phyloP scores from a whole-genome alignment of 2,113 vertebrate species.

The Rhinichthys klamathensis region DNA sequence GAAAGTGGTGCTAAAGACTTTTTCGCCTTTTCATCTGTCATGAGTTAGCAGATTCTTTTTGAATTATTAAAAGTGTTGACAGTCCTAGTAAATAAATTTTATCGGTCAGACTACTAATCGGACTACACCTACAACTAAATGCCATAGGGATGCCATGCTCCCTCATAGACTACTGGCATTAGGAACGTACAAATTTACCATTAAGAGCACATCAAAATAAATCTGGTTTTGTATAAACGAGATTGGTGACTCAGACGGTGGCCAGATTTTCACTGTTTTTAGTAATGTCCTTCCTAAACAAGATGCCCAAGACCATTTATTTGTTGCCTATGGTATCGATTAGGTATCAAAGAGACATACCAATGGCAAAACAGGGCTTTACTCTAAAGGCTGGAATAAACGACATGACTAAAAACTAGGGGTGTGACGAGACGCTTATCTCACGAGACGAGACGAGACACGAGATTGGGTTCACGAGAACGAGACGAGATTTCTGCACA shows the following conservation, averaged over 20 bases:
- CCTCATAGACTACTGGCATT: constrained; percentile 68
- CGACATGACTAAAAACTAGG: neutral
- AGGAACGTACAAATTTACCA: constrained; percentile 80
- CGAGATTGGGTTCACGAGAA: no score
- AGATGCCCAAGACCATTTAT: constrained; percentile 41
- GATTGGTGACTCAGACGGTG: constrained; percentile 68
- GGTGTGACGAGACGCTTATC: no score
- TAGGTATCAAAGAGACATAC: neutral
- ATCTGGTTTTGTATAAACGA: constrained; percentile 76
- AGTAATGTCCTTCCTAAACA: constrained; percentile 73
- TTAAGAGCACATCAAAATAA: constrained; percentile 69
- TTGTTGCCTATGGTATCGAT: no score
- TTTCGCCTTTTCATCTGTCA: neutral
- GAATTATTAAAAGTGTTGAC: neutral
- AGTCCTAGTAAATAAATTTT: neutral
- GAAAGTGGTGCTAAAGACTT: neutral
- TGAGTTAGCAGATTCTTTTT: neutral
- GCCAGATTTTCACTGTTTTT: constrained; percentile 71
- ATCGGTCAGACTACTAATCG: constrained; percentile 66
- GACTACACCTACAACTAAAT: constrained; percentile 72
- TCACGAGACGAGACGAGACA: no score
- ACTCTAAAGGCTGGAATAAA: neutral
- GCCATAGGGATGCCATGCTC: constrained; percentile 37
- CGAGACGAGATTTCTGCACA: no score
- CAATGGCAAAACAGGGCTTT: neutral